phyloP scores from a whole-genome alignment of 1,140 invertebrate species.

The Bombus superbus region DNA sequence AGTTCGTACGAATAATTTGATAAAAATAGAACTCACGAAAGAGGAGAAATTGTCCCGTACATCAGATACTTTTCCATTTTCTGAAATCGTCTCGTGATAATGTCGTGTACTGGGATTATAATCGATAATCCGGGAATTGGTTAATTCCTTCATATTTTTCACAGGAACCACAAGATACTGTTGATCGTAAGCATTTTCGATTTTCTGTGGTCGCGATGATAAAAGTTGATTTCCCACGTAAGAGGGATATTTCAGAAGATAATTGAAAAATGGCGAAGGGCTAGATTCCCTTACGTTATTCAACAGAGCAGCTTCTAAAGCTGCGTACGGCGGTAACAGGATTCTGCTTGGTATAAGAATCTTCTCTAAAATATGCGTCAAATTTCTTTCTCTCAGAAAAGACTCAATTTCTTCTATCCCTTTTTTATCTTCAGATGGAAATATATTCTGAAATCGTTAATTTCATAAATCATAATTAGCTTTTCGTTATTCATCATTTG shows the following conservation, averaged over 20 bases:
- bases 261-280: slow-evolving; percentile 14
- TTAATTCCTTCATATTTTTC: neutral
- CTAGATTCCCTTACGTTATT: slow-evolving; percentile 1
- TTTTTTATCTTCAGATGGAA: neutral
- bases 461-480: neutral
- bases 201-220: neutral
- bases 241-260: neutral
- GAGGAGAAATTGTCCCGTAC: neutral
- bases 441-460: neutral
- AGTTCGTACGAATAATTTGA: neutral
- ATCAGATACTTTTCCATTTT: neutral
- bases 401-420: neutral
- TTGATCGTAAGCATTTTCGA: neutral
- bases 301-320: neutral
- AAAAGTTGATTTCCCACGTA: neutral
- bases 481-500: neutral
- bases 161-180: neutral
- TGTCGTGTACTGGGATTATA: neutral
- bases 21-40: neutral
- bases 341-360: slow-evolving; percentile 18
- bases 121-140: neutral
- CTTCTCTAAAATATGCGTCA: slow-evolving; percentile 1
- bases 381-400: neutral
- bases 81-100: neutral
- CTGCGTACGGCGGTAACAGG: slow-evolving; percentile 27